Percentiles rank a stretch among this genome's conserved stretches.
Evolutionary conservation across 2,797 vertebrate genomes (phyloP).

Genomic region (Perdix hodgsoniae): DNA sequence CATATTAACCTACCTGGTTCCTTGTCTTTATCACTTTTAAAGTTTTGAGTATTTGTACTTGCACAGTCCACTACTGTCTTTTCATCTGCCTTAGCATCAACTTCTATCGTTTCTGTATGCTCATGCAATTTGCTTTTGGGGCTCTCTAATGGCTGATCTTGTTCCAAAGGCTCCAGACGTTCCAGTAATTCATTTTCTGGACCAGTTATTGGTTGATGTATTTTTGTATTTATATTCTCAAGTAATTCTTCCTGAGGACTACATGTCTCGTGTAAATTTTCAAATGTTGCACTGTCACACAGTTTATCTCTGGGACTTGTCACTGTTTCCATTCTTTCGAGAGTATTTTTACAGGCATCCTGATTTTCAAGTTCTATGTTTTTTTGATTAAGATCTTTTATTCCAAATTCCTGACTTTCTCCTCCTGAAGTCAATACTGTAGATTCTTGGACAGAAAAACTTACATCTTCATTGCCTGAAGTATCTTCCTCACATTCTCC

Average conservation of each 20-base stretch:
- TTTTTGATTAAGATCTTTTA: conserved; percentile 14
- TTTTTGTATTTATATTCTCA: conserved; percentile 25
- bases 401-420: conserved; percentile 42
- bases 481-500: conserved; percentile 28
- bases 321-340: conserved; percentile 17
- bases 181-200: conserved; percentile 20
- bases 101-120: conserved; percentile 30
- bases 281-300: not conserved
- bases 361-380: not conserved
- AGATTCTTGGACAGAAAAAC: conserved; percentile 40
- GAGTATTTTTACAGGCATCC: conserved; percentile 13
- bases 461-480: not conserved
- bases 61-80: conserved; percentile 1
- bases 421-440: not conserved
- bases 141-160: conserved; percentile 6
- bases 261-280: not conserved
- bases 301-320: conserved; percentile 51
- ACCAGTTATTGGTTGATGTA: not conserved
- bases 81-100: conserved; percentile 24
- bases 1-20: conserved; percentile 43
- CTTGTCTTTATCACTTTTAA: conserved; percentile 16
- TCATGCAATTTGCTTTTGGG: not conserved
- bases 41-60: conserved; percentile 21
- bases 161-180: not conserved
- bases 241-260: conserved; percentile 1